Evolutionary conservation across 35 echinoderm and acorn worm genomes (phyloP).

Genomic region (Lytechinus pictus): DNA sequence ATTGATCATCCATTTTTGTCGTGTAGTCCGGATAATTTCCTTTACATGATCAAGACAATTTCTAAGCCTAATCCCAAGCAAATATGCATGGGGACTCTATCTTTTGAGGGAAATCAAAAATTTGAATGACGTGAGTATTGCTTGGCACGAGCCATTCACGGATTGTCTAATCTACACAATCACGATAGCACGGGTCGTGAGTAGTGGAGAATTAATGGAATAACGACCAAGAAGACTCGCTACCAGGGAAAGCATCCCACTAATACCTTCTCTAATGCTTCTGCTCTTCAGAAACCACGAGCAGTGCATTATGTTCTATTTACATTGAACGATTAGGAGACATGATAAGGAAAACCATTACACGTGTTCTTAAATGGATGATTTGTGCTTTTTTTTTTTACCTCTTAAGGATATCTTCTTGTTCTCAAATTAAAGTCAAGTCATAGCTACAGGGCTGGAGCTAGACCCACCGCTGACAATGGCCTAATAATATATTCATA

Average conservation of each 20-base stretch:
- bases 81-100: background rate
- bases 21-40: background rate
- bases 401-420: background rate
- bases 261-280: background rate
- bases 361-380: conserved; percentile 29
- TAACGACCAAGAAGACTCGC: background rate
- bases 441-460: background rate
- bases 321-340: conserved; percentile 4
- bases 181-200: background rate
- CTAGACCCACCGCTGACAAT: background rate
- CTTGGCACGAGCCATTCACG: conserved; percentile 27
- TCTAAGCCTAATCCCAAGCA: background rate
- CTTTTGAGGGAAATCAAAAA: background rate
- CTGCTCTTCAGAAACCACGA: background rate
- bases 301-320: background rate
- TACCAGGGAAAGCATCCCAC: background rate
- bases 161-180: conserved; percentile 29
- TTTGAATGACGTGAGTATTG: background rate
- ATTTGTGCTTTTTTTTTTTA: conserved; percentile 9
- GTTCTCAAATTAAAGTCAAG: conserved; percentile 30
- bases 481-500: conserved; percentile 48
- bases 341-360: background rate
- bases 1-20: background rate
- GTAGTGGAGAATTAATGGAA: conserved; percentile 6
- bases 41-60: background rate